phyloP scores from a whole-genome alignment of 2,113 vertebrate genomes.

The Lophura nycthemera region DNA sequence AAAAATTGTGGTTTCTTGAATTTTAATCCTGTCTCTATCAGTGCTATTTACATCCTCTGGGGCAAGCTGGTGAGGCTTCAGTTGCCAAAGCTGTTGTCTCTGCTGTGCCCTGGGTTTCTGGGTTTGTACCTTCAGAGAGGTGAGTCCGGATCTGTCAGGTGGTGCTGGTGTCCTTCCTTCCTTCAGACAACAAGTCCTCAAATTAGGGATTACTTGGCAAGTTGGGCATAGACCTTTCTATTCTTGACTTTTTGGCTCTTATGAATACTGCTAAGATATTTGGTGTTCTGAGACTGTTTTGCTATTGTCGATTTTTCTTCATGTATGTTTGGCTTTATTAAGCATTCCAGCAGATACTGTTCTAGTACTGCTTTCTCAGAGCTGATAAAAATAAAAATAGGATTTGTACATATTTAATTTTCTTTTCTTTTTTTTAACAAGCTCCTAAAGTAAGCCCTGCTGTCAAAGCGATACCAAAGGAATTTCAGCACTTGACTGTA shows the following conservation, averaged over 20 bases:
- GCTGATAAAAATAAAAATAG: neutral
- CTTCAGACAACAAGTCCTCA: neutral
- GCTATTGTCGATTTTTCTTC: neutral
- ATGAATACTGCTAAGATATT: neutral
- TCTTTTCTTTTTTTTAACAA: constrained; percentile 22
- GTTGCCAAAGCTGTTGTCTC: neutral
- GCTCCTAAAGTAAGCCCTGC: constrained; percentile 67
- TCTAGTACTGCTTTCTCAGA: neutral
- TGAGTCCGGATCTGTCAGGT: neutral
- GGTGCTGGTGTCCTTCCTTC: neutral
- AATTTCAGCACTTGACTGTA: constrained; percentile 72
- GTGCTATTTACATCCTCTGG: fast-evolving
- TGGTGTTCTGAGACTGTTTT: neutral
- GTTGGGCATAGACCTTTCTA: neutral
- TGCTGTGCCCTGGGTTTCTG: neutral
- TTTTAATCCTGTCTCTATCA: neutral
- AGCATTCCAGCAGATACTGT: neutral
- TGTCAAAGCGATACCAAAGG: constrained; percentile 75
- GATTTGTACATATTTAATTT: neutral
- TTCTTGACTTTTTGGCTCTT: neutral
- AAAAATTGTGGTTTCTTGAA: neutral
- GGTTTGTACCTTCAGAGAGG: neutral
- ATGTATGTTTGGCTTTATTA: neutral
- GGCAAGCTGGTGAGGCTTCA: neutral
- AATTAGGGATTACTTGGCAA: neutral